Evolutionary conservation across 2,797 vertebrate genomes (phyloP).

Genomic region (Rhinoraja longicauda): DNA sequence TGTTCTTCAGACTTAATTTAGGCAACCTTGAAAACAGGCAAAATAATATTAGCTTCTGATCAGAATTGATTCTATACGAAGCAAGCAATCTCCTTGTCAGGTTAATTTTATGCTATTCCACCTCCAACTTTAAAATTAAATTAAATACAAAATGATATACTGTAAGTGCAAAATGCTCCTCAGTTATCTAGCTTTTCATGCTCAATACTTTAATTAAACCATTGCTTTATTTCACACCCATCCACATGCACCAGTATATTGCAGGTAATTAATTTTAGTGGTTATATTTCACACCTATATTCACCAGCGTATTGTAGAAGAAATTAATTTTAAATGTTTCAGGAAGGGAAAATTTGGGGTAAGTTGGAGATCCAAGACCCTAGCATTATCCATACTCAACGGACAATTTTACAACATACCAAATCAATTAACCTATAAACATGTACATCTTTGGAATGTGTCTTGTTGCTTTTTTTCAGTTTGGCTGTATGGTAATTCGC

Average conservation of each 20-base stretch:
- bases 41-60: neutral
- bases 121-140: neutral
- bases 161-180: neutral
- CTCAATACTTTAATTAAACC: neutral
- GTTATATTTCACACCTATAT: neutral
- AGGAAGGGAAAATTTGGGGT: neutral
- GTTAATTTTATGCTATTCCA: neutral
- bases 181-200: constrained; percentile 1
- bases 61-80: neutral
- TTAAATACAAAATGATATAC: neutral
- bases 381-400: no score
- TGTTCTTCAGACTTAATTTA: neutral
- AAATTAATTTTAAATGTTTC: neutral
- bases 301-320: no score
- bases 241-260: neutral
- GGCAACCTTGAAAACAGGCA: neutral
- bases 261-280: neutral
- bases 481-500: no score
- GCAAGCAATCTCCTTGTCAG: neutral
- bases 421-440: no score
- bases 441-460: no score
- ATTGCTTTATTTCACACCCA: neutral
- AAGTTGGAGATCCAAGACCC: no score
- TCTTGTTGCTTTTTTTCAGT: no score
- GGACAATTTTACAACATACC: no score